Base-by-base conservation (phyloP, 2,888 invertebrate species). In the Drosophila neonasuta region DNA sequence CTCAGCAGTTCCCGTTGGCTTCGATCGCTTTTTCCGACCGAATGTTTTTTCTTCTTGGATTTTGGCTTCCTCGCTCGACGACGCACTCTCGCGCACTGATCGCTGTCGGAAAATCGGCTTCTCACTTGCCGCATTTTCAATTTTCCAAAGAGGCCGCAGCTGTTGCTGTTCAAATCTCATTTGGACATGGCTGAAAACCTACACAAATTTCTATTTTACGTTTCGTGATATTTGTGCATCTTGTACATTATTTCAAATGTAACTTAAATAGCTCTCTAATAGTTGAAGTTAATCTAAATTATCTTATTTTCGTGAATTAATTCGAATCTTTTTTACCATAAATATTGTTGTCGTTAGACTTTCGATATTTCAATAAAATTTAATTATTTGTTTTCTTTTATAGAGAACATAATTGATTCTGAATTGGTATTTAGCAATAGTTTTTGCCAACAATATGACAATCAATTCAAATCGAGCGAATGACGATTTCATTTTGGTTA, bases 41-140 rank as follows among this genome's bases (percentile, higher is more conserved):
- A 24, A 24, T 24, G 24, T 24, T 24, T 49, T 56, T 52, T 57
- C 41, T 55, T 51, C 41, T 55, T 51, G 63, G 60, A 42, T 41
- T 24, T 24, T 41, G 62, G 62, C 70, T 62, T 75, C 87, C 64
- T 78, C 58, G 76, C 87, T 86, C 75, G 81, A 74, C 88, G 70
- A 87, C 88, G 85, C 86, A 85, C 88, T 86, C 88, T 88, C 88
- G 80, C 76, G 60, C 60, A 88, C 89, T 88, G 88, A 88, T 76
- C 78, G 57, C n/a, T 10, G 56, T 39, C 15, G 50, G 62, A 51
- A 68, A 69, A 66, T 63, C 46, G 13, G 10, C 36, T 36, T 17
- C 36, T 49, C 36, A 24, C 45, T 71, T 17, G 77, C 11, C 45
- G 60, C 58, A 68, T 75, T 79, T 79, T 74, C 66, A 66, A 61